Percentiles rank a stretch among this genome's conserved stretches.
These are phyloP conservation scores for Pyrocoelia pectoralis DNA, from an alignment of 2,888 invertebrate species.

Conservation along the genomic window DNA sequence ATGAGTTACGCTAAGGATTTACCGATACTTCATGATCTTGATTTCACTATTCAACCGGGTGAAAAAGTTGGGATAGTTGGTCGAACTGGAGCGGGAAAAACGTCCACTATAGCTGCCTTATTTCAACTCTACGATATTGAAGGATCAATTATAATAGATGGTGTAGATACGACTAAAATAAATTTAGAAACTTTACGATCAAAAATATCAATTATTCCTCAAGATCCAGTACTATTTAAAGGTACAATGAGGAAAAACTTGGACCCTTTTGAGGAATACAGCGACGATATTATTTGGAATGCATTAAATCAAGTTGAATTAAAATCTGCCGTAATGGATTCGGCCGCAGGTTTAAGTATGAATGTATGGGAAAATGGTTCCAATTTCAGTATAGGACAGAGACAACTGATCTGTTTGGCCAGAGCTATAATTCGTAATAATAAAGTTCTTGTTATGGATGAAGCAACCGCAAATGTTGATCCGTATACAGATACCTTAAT, in stretches of 20 bases:
- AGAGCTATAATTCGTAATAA: slow-evolving; percentile 64
- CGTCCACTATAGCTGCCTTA: slow-evolving; percentile 77
- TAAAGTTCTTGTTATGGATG: slow-evolving; percentile 61
- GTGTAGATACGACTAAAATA: slow-evolving; percentile 72
- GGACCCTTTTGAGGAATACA: slow-evolving; percentile 85
- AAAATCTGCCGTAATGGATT: slow-evolving; percentile 62
- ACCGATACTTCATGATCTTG: slow-evolving; percentile 76
- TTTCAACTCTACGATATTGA: slow-evolving; percentile 83
- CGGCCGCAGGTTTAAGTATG: slow-evolving; percentile 70
- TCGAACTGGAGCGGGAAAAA: slow-evolving; percentile 87
- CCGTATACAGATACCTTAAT: slow-evolving; percentile 76
- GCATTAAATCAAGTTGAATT: slow-evolving; percentile 67
- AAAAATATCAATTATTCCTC: slow-evolving; percentile 84
- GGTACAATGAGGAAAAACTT: slow-evolving; percentile 88
- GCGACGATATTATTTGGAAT: slow-evolving; percentile 81
- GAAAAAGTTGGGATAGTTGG: slow-evolving; percentile 84
- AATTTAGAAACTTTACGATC: slow-evolving; percentile 79
- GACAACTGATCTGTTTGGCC: slow-evolving; percentile 74
- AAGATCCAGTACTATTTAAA: slow-evolving; percentile 87
- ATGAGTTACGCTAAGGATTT: slow-evolving; percentile 79
- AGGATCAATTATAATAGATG: slow-evolving; percentile 85
- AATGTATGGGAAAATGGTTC: slow-evolving; percentile 73
- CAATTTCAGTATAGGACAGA: slow-evolving; percentile 59
- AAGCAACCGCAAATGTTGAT: slow-evolving; percentile 84
- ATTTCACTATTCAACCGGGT: slow-evolving; percentile 72